Base-by-base conservation (phyloP, 1,140 invertebrate species). In the Drosophila paulistorum region DNA sequence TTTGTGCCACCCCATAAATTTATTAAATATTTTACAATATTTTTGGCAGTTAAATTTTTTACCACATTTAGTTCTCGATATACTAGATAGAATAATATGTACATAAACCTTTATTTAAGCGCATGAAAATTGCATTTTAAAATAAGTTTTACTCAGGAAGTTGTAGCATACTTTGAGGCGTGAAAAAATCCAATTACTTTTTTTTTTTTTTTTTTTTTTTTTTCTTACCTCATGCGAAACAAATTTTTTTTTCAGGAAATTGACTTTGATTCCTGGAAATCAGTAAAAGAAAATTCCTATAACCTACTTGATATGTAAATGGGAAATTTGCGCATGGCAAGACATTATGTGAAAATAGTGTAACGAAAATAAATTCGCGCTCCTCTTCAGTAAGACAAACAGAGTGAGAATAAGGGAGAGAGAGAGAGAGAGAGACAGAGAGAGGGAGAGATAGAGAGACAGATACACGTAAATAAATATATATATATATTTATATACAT, bases 251-350 rank as follows among this genome's bases (percentile, higher is more conserved):
- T 30, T 6, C 23, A 23, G 17, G 17, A 51, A 51, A 23, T 51
- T 51, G 45, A 23, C 45, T 23, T 51, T 51, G 45, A 51, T 51
- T 51, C 45, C 3, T 51, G 45, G 45, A 51, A 51, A 58, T 37
- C 59, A 39, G 39, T 41, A 42, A 64, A 64, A 51, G 45, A 51
- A 64, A 51, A 35, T 11, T 14, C 41, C 42, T 33, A 13, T 45
- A 45, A 48, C 26, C 61, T 64, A 64, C 61, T 64, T 64, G 61
- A 64, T 64, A 64, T 64, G 61, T 64, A 64, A 64, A 64, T 64
- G 61, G 45, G 42, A 64, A 51, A 64, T 64, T 64, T 64, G 61
- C 61, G 23, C 42, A 33, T 45, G 39, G 20, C 61, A 64, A 48
- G 17, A 64, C 61, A 64, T 64, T 64, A 64, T 48, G 61, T 64